Conservation (phyloP, 2,113 vertebrate species). For the Clupea harengus region DNA sequence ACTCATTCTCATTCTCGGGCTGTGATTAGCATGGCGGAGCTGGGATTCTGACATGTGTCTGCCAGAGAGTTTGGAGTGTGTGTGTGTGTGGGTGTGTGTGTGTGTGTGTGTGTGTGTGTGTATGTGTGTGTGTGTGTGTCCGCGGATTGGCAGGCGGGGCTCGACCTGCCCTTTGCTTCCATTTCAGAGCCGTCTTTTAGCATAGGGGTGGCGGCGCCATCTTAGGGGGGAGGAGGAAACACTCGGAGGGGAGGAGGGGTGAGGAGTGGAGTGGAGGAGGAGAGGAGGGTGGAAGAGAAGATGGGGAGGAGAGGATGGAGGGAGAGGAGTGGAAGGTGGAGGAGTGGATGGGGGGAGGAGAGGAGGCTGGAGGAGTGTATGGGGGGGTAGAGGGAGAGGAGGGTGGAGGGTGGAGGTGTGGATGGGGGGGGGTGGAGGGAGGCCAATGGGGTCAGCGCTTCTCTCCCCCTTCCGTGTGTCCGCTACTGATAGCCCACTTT, state of each 20-base stretch:
- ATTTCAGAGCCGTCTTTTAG: not conserved
- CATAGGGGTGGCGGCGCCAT: not conserved
- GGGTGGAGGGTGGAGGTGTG: not conserved
- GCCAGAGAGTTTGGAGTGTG: not conserved
- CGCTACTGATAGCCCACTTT: slow-evolving; percentile 52
- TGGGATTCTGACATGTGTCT: not conserved
- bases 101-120: not conserved
- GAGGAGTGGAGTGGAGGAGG: not conserved
- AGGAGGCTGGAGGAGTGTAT: not conserved
- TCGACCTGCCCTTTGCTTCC: not conserved
- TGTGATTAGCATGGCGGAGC: not conserved
- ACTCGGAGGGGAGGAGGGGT: not conserved
- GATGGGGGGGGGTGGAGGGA: not conserved
- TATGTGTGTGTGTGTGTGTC: not conserved
- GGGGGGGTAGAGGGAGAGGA: not conserved
- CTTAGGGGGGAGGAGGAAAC: not conserved
- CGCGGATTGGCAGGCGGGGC: not conserved
- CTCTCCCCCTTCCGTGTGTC: slow-evolving; percentile 35
- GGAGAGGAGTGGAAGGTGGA: no score
- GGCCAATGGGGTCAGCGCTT: not conserved
- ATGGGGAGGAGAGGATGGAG: no score
- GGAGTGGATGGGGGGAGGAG: no score
- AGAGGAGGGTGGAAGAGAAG: not conserved
- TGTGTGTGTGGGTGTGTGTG: not conserved
- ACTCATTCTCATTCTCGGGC: slow-evolving; percentile 11